These are phyloP conservation scores for Scytalopus superciliaris DNA, from an alignment of 2,113 vertebrate genomes.

Conservation along the genomic window DNA sequence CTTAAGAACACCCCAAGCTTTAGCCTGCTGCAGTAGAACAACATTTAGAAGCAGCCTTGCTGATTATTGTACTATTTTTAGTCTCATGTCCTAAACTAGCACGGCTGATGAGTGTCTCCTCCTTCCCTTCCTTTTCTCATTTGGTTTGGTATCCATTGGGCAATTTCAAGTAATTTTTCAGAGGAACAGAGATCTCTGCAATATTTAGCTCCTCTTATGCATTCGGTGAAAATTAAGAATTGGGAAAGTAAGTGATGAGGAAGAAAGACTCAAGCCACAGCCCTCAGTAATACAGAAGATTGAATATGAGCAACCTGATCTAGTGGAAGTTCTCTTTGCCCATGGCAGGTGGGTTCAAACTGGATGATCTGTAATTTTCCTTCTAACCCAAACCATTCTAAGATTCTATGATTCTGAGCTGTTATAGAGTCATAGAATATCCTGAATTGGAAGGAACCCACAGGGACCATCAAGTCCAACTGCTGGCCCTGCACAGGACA, in stretches of 20 bases:
- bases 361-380: background rate
- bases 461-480: rapidly evolving
- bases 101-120: background rate
- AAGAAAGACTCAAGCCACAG: background rate
- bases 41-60: background rate
- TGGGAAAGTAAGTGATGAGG: background rate
- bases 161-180: background rate
- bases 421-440: background rate
- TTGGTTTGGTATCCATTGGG: background rate
- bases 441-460: background rate
- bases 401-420: background rate
- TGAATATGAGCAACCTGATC: background rate
- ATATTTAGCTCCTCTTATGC: background rate
- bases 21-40: background rate
- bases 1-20: background rate
- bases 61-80: background rate
- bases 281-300: background rate
- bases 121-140: background rate
- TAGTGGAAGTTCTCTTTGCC: background rate
- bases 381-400: background rate
- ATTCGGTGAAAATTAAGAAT: background rate
- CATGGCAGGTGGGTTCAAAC: background rate
- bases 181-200: background rate
- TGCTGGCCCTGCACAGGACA: background rate
- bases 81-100: background rate